These are phyloP conservation scores for Vireo altiloquus DNA, from an alignment of 2,113 vertebrate genomes.

Conservation along the genomic window DNA sequence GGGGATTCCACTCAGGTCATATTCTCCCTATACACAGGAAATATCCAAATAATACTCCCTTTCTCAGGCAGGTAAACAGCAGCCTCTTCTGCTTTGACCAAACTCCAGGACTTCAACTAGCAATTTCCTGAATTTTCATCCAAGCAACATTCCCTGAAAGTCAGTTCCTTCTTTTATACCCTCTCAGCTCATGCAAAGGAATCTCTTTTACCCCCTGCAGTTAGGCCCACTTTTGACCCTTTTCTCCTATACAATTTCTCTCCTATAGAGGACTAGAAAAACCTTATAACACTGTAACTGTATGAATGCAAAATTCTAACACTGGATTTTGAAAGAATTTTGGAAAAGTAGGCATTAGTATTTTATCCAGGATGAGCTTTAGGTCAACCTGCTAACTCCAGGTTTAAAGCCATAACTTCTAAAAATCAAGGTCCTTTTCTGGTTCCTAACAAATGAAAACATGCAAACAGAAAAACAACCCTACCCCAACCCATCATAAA, in stretches of 20 bases:
- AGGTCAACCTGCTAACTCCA: neutral
- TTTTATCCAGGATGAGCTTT: neutral
- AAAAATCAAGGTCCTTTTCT: neutral
- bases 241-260: neutral
- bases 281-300: neutral
- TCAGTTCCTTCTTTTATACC: neutral
- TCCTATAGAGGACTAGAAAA: neutral
- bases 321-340: neutral
- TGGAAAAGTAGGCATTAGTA: neutral
- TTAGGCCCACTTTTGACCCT: neutral
- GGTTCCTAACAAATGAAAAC: neutral
- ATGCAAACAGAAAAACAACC: neutral
- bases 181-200: neutral
- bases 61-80: neutral
- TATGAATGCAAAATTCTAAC: neutral
- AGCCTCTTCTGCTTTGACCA: neutral
- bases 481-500: neutral
- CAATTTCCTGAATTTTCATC: fast-evolving
- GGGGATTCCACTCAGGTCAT: neutral
- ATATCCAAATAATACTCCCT: neutral
- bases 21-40: neutral
- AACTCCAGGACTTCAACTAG: neutral
- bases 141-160: neutral
- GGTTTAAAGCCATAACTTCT: neutral
- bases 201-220: neutral